Base-by-base conservation (phyloP, 2,797 vertebrate genomes). In the Acanthurus leucopareius region DNA sequence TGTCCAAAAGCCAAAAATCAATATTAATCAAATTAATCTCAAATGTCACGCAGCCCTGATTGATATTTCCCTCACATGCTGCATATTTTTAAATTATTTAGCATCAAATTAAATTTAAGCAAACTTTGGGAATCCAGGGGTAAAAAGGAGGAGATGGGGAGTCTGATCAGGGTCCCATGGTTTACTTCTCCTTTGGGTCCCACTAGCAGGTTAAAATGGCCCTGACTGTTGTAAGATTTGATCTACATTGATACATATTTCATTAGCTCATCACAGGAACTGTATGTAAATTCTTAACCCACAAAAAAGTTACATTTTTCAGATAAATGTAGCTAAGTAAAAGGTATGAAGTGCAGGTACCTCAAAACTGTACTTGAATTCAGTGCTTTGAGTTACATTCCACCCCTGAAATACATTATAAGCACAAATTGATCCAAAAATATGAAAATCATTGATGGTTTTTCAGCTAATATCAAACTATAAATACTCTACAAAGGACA, bases 401-500 rank as follows among this genome's bases (percentile, higher is more conserved):
- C 61, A 13, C 22, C 22, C 15, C 10, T 61, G 20, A 25, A 54
- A 44, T 45, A 22, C 16, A 47, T 47, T 19, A 20, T 14, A 1
- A 72, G 0, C 10, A 65, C 2, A 11, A 67, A 80, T 28, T 16
- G 6, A 62, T 52, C 16, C 53, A 61, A 38, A 52, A 20, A 74
- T 48, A 61, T 54, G 25, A 61, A 53, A 45, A 75, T 70, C 47
- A 69, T 5, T 71, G 52, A 59, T 22, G 3, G 19, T 62, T 65
- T 44, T 58, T 25, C 45, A 56, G 19, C 17, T 54, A 69, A 60
- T 25, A 63, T 60, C 17, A 28, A 60, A 75, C 66, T 71, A 68
- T 73, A 54, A 76, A 69, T 66, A 75, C 53, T 59, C 62, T 48
- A 69, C 45, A 70, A 73, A 66, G 49, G 42, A 75, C 28, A 45